phyloP scores from a whole-genome alignment of 2,888 invertebrate genomes.

The Sinopyrophorus schimmeli region DNA sequence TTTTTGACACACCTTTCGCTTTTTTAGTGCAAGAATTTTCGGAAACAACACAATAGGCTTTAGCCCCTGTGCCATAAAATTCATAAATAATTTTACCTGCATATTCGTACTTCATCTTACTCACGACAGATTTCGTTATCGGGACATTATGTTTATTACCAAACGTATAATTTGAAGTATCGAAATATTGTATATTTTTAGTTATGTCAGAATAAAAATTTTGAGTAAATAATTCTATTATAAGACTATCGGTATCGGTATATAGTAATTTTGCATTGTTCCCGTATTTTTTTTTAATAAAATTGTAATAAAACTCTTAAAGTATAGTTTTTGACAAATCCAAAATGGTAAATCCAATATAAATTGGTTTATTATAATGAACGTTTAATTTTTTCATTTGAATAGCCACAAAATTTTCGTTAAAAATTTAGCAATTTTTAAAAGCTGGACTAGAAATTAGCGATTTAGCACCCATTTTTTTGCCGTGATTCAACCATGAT shows the following conservation, averaged over 20 bases:
- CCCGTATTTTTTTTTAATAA: slow-evolving; percentile 20
- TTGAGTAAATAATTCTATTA: slow-evolving; percentile 18
- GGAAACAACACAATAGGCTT: too few relatives aligned
- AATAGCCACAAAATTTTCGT: slow-evolving; percentile 20
- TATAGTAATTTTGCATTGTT: slow-evolving; percentile 32
- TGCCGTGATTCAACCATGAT: slow-evolving; percentile 37
- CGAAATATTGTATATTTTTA: slow-evolving; percentile 28
- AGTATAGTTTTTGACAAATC: slow-evolving; percentile 34
- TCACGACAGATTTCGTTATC: too few relatives aligned
- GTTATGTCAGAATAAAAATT: slow-evolving; percentile 28
- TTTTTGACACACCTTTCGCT: too few relatives aligned
- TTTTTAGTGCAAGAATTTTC: too few relatives aligned
- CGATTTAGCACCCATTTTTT: slow-evolving; percentile 32
- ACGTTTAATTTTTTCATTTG: slow-evolving; percentile 28
- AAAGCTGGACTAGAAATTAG: slow-evolving; percentile 26
- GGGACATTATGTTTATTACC: slow-evolving; percentile 33
- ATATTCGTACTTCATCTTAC: too few relatives aligned
- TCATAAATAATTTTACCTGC: too few relatives aligned
- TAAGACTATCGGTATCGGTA: slow-evolving; percentile 34
- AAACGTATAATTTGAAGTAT: slow-evolving; percentile 36
- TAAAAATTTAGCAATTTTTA: slow-evolving; percentile 18
- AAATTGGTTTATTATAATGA: slow-evolving; percentile 35
- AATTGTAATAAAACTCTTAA: slow-evolving; percentile 37
- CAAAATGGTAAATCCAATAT: slow-evolving; percentile 35
- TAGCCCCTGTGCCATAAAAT: too few relatives aligned